Base-by-base conservation (phyloP, 92 coral and sea anemone species). In the Actinernus sp. region DNA sequence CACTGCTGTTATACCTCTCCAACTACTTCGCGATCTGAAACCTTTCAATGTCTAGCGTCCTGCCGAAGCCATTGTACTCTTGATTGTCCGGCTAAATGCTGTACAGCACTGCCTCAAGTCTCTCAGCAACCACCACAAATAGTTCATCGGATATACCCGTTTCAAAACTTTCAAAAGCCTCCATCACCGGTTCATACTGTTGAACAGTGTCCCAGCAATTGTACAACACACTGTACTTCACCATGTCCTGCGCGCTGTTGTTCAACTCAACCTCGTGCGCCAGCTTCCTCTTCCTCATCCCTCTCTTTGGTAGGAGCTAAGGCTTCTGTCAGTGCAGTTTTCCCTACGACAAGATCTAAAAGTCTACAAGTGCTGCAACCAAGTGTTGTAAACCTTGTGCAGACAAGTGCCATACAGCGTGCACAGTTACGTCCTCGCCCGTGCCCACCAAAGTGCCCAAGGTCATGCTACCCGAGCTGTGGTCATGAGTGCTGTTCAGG, bases 401-500 rank as follows among this genome's bases (percentile, higher is more conserved):
- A 21, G 32, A 11, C 3, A 55, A 0, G 19, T 8, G 43, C 1
- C 16, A 4, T 3, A 4, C 23, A 25, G 5, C 44, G 61, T 24
- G 7, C 61, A 25, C 68, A 20, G 44, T n/a, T n/a, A n/a, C n/a
- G n/a, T n/a, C n/a, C 49, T 1, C 29, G 64, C 2, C 22, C 56
- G 2, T 89, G 96, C 43, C 82, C 70, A 16, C 32, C 58, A 8
- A 72, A 74, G 5, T 89, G 96, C 47, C 74, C 96, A 1, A 72
- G 55, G 70, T 45, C 76, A 1, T 89, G 96, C 54, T 89, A 73
- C 48, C 96, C 96, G 7, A 80, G 61, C 31, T 89, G 96, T 23
- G 79, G 58, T 46, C 67, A 62, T 13, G 65, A 34, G n/a, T 89
- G 96, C 74, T 89, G 96, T 36, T 55, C 44, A 48, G 83, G 63